Evolutionary conservation across 2,888 invertebrate species (phyloP), one percentile per base, ranked within the genome.

Genomic region (Gymnoscelis rufifasciata): DNA sequence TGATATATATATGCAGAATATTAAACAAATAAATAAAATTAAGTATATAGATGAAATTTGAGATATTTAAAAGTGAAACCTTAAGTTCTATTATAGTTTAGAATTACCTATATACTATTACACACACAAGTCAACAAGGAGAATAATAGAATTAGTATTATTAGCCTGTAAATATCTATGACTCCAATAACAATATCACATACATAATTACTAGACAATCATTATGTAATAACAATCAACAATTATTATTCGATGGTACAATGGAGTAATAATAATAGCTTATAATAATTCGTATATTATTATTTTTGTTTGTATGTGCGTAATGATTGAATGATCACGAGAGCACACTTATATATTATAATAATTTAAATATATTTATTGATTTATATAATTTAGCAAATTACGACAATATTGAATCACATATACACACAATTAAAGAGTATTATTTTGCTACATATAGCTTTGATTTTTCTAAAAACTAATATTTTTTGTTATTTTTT

Each of bases 161-260:
- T 70, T 81, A 83, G 76, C 80, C 71, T 78, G 83, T 77, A 78
- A 61, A 82, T 82, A 83, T 83, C 79, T 83, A 80, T 82, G 71
- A 82, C 68, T 82, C 74, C 78, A 80, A 83, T 86, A 87, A 86
- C 87, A 86, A 83, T 87, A 87, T 87, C 87, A 87, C 87, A 84
- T 87, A 83, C 71, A 81, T 70, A 67, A 68, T 76, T 79, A 77
- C 83, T 84, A 84, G 80, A 83, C 79, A 78, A 76, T 82, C 63
- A 69, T 75, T 71, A 73, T 71, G 68, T 68, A 67, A 70, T 80
- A 84, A 84, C 83, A 82, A 81, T 81, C 78, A 87, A 86, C 84
- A 87, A 86, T 83, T 84, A 82, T 77, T 74, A 76, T 84, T 84
- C 84, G 84, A 87, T 84, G 87, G 83, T 83, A 78, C 72, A 67